phyloP scores from a whole-genome alignment of 1,140 invertebrate species.

The Caenorhabditis inopinata region DNA sequence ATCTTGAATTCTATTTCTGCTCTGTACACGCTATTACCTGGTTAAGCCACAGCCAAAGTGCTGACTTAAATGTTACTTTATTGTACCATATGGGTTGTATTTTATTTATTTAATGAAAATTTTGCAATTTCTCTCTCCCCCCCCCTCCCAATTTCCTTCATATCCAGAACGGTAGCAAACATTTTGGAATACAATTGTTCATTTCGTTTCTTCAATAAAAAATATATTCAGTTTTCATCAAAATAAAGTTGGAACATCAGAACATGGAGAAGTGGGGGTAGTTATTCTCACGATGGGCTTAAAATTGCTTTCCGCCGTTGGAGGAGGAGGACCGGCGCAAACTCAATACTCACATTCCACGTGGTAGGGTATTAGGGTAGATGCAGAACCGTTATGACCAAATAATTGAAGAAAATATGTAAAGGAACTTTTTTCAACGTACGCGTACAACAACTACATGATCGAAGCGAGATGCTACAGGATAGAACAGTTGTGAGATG shows the following conservation, averaged over 20 bases:
- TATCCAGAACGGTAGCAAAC: too few relatives aligned
- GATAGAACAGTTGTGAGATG: background rate
- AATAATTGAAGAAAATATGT: too few relatives aligned
- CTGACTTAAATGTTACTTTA: background rate
- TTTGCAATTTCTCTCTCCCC: too few relatives aligned
- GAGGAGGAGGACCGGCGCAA: too few relatives aligned
- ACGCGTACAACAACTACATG: conserved; percentile 31
- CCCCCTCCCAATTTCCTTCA: too few relatives aligned
- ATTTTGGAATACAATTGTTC: too few relatives aligned
- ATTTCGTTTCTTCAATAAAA: too few relatives aligned
- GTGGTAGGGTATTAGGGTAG: background rate
- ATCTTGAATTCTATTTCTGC: conserved; percentile 44
- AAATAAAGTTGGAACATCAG: background rate
- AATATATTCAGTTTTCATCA: too few relatives aligned
- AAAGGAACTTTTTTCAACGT: background rate
- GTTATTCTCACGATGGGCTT: background rate
- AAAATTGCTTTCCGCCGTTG: too few relatives aligned
- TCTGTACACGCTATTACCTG: conserved; percentile 47
- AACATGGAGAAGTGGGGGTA: background rate
- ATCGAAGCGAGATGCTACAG: conserved; percentile 21
- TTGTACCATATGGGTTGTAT: background rate
- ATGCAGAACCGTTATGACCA: background rate
- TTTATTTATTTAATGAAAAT: conserved; percentile 20
- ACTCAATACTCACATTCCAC: background rate
- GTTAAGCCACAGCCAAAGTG: background rate